These are phyloP conservation scores for Muscicapa striata DNA, from an alignment of 2,797 vertebrate genomes.

Conservation along the genomic window DNA sequence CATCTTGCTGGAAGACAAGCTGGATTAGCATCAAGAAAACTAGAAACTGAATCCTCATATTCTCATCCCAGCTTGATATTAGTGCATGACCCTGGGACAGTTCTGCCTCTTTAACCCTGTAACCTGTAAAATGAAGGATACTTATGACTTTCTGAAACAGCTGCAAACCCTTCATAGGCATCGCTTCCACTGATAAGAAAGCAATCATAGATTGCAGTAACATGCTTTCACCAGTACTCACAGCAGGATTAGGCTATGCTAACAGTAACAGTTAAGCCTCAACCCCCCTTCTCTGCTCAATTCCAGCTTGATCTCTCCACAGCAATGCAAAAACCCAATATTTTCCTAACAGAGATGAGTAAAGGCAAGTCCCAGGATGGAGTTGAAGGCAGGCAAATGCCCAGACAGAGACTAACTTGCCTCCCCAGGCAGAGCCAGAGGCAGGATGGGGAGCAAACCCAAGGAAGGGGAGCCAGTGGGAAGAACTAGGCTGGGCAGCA, in stretches of 20 bases:
- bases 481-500: background rate
- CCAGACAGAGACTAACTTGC: background rate
- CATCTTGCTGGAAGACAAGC: background rate
- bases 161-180: background rate
- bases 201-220: background rate
- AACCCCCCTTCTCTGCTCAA: background rate
- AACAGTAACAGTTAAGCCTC: background rate
- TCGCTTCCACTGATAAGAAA: background rate
- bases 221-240: background rate
- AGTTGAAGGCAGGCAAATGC: background rate
- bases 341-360: background rate
- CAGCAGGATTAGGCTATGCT: background rate
- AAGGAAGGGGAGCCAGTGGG: background rate
- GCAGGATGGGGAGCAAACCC: background rate
- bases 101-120: background rate
- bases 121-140: background rate
- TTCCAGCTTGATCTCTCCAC: background rate
- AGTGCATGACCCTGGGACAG: background rate
- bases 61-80: background rate
- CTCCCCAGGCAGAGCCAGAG: background rate
- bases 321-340: background rate
- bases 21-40: background rate
- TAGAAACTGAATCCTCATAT: background rate
- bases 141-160: background rate
- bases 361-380: background rate